Base-by-base conservation (phyloP, 2,797 vertebrate genomes). In the Varecia variegata region DNA sequence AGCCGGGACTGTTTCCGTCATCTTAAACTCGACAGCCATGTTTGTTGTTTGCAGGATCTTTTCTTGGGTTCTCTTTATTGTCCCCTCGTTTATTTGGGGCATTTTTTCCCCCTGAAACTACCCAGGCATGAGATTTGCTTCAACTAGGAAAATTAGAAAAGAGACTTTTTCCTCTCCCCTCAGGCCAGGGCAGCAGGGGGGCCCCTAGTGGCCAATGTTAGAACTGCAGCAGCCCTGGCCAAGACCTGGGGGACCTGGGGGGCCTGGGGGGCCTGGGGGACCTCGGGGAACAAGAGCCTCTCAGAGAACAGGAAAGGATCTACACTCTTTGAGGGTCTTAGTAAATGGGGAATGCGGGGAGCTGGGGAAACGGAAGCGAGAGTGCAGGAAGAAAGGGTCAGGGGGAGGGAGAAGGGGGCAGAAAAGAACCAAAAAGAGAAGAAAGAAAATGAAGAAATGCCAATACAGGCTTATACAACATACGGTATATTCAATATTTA, bases 161-260 rank as follows among this genome's bases (percentile, higher is more conserved):
- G 47, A 93, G 43, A 21, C 67, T 45, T 56, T n/a, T 12, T 18
- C 15, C 35, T 82, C 68, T 90, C 38, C 10, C 4, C 3, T 52
- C 47, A 20, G 73, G 43, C 17, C 68, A 27, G 30, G 47, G 67
- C 45, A 71, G 32, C 84, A 83, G 70, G 84, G 89, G 89, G 32
- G 92, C 93, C 93, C 80, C 94, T 96, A 58, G 95, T 81, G 95
- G 93, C 58, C 92, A 77, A 9, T 27, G 17, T 4, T 52, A 65
- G 54, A 73, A 35, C n/a, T 92, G 86, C 96, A 89, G 68, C 3
- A 81, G n/a, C 2, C 17, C 45, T 10, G 0, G 21, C 7, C 7
- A 21, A 9, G 35, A 11, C 30, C 21, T 15, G 27, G 40, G 40
- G 40, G 40, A 40, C 43, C 43, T 43, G 43, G 43, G 43, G 43